Evolutionary conservation across 2,888 invertebrate species (phyloP), one percentile per base, ranked within the genome.

Genomic region (Drosophila vallismaia): DNA sequence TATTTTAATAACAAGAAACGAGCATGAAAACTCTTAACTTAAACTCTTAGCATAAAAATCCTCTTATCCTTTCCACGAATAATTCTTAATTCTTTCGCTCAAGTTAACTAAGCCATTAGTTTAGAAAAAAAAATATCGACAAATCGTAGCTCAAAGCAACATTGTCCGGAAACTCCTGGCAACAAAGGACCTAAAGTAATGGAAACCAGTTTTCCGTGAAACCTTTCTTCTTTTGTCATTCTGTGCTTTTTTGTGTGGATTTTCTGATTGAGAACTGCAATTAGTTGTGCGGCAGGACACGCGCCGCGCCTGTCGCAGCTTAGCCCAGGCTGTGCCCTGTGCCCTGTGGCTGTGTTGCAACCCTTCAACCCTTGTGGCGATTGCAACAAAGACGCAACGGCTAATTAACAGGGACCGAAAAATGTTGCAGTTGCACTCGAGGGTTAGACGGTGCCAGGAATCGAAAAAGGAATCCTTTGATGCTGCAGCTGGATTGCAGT

Each of bases 351-450:
- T 9, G 3, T 44, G 24, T 33, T 46, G 40, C 62, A 63, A 66
- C 62, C 45, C 45, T 55, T 50, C 81, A 82, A 86, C 79, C 86
- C 86, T 69, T 74, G 75, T 71, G 52, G 60, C 62, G 9, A 63
- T 70, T 85, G 82, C 87, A 83, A 81, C 87, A 87, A 85, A 85
- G 87, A 84, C 67, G 75, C 77, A 54, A 50, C 57, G 69, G 62
- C 81, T 83, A 83, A 87, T 85, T 83, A 87, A 85, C 87, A 79
- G 71, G 45, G 52, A 58, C 51, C 55, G 46, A 48, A 59, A 51
- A 71, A 77, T 75, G 67, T 63, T 69, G 67, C 59, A 71, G 54
- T 56, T 71, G 74, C 77, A 69, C 75, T 77, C 64, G 44, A 53
- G 60, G 48, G 42, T 60, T 59, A 58, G 46, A 44, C 59, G 33